A percentile compares a stretch with the other conserved stretches of the same genome.
These are phyloP conservation scores for Megaceryle alcyon DNA, from an alignment of 2,797 vertebrate species.

Conservation along the genomic window DNA sequence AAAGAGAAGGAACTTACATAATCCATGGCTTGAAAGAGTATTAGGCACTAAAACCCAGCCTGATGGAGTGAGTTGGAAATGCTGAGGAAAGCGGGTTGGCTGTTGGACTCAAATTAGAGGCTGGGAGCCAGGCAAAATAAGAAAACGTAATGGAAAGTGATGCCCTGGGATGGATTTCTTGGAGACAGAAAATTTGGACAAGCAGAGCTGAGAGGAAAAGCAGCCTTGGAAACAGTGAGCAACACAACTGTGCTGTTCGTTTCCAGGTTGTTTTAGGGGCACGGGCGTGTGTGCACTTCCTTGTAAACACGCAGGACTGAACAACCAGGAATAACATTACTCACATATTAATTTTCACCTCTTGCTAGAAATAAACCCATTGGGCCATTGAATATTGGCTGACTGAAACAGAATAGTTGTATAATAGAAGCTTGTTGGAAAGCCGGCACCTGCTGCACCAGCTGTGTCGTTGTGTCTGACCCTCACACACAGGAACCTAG, in stretches of 20 bases:
- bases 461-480: background rate
- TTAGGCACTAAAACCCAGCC: background rate
- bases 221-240: background rate
- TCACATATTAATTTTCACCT: background rate
- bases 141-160: background rate
- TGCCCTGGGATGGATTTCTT: background rate
- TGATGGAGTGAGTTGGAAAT: background rate
- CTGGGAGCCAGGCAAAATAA: slow-evolving; percentile 43
- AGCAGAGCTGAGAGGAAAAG: background rate
- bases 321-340: background rate
- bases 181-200: background rate
- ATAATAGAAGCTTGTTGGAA: background rate
- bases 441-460: background rate
- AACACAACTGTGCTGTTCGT: background rate
- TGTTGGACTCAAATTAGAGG: background rate
- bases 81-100: background rate
- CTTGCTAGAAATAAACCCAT: background rate
- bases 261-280: background rate
- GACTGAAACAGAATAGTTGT: background rate
- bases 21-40: background rate
- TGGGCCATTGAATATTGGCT: background rate
- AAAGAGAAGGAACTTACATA: background rate
- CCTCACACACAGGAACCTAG: background rate
- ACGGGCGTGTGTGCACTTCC: background rate
- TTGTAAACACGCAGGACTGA: background rate